phyloP scores from a whole-genome alignment of 1,140 invertebrate genomes.

The Pseudomyrmex concolor region DNA sequence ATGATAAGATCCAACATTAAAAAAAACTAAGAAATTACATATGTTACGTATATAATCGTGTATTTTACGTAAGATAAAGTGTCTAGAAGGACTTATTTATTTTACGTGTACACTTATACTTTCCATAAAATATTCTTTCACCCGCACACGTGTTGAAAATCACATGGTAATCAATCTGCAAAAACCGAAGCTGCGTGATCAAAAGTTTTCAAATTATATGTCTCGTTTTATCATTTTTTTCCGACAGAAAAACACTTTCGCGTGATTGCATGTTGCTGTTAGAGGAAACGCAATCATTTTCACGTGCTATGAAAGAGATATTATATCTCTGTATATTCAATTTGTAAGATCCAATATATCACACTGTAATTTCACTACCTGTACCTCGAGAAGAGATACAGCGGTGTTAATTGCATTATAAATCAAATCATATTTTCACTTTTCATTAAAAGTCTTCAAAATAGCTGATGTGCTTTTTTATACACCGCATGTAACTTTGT shows the following conservation, averaged over 20 bases:
- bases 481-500: not conserved
- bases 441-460: slow-evolving; percentile 11
- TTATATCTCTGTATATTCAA: slow-evolving; percentile 27
- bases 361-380: slow-evolving; percentile 13
- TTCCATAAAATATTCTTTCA: not conserved
- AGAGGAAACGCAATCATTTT: slow-evolving; percentile 45
- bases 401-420: slow-evolving; percentile 32
- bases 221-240: not conserved
- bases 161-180: slow-evolving; percentile 19
- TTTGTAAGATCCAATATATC: slow-evolving; percentile 17
- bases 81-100: not conserved
- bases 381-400: not conserved
- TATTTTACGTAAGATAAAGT: slow-evolving; percentile 17
- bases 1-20: slow-evolving; percentile 10
- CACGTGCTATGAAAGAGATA: slow-evolving; percentile 17
- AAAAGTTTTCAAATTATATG: slow-evolving; percentile 48
- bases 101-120: not conserved
- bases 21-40: slow-evolving; percentile 17
- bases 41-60: slow-evolving; percentile 14
- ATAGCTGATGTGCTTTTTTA: not conserved
- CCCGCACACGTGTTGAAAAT: slow-evolving; percentile 11
- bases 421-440: slow-evolving; percentile 1
- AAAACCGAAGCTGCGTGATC: slow-evolving; percentile 29
- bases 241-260: slow-evolving; percentile 37
- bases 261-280: slow-evolving; percentile 33